Conservation (phyloP, 2,888 invertebrate species). For the Agriopis aurantiaria region DNA sequence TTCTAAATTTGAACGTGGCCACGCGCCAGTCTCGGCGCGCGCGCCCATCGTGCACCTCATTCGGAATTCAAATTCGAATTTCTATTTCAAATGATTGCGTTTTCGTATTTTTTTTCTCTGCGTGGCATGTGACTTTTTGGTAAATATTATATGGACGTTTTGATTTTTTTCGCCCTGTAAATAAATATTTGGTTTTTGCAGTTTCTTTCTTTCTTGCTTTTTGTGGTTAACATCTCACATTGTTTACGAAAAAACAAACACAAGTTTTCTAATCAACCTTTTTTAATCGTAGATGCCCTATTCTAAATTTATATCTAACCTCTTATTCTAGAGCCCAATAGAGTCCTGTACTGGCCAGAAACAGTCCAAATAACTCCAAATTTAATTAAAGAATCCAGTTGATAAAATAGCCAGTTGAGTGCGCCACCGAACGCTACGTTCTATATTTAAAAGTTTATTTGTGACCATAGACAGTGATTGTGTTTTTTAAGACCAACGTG, state of each 20-base stretch:
- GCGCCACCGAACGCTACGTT: conserved; percentile 52
- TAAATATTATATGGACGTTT: conserved; percentile 59
- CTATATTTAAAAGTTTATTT: conserved; percentile 50
- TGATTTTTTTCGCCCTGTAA: conserved; percentile 26
- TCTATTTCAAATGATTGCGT: conserved; percentile 47
- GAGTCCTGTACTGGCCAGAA: conserved; percentile 74
- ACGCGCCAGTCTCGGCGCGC: conserved; percentile 78
- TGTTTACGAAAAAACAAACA: conserved; percentile 34
- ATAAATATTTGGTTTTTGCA: conserved; percentile 36
- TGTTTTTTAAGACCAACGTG: conserved; percentile 55
- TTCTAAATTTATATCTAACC: conserved; percentile 23
- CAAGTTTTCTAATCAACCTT: conserved; percentile 4
- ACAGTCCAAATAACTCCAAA: conserved; percentile 56
- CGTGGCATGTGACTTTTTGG: conserved; percentile 56
- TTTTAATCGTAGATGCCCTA: conserved; percentile 1
- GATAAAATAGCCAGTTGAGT: conserved; percentile 54
- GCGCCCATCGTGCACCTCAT: conserved; percentile 72
- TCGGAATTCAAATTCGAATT: conserved; percentile 53
- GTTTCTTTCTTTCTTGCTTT: conserved; percentile 45
- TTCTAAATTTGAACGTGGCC: conserved; percentile 83
- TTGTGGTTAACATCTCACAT: conserved; percentile 52
- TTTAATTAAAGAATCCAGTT: conserved; percentile 58
- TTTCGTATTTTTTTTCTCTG: conserved; percentile 26
- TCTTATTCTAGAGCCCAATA: conserved; percentile 62
- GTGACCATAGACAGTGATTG: conserved; percentile 57